Evolutionary conservation across 1,140 invertebrate genomes (phyloP).

Genomic region (Pogonomyrmex californicus): DNA sequence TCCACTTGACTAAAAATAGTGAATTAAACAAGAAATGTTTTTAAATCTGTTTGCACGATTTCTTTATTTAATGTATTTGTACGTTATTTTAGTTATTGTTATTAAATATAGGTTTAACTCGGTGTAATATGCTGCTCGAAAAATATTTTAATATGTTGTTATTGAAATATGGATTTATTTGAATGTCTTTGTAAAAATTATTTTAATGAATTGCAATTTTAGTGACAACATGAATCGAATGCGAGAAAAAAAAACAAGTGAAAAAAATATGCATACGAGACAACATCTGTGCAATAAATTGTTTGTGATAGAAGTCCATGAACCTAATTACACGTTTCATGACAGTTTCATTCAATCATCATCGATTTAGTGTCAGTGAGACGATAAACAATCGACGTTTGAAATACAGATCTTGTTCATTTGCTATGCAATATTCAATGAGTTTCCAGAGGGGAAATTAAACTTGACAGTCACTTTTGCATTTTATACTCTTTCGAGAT

Average conservation of each 20-base stretch:
- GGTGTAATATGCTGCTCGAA: background rate
- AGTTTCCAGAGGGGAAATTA: slow-evolving; percentile 8
- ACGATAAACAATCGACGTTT: slow-evolving; percentile 23
- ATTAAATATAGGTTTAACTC: no score
- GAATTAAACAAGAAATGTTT: background rate
- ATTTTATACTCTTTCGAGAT: background rate
- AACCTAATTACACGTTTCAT: slow-evolving; percentile 32
- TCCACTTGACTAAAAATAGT: background rate
- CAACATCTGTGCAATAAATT: background rate
- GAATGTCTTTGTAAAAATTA: no score
- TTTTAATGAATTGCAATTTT: no score
- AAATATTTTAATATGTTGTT: background rate
- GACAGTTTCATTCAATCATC: background rate
- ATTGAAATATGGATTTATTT: background rate
- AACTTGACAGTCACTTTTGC: slow-evolving; percentile 47
- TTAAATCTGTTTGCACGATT: no score
- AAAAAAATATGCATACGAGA: background rate
- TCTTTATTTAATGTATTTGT: background rate
- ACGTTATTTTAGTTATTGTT: no score
- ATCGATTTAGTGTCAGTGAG: background rate
- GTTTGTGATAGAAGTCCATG: background rate
- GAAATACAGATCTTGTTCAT: slow-evolving; percentile 4
- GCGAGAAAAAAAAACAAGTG: background rate
- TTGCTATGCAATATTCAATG: background rate
- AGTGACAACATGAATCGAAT: background rate